Evolutionary conservation across 2,113 vertebrate genomes (phyloP).

Genomic region (Notothenia rossii): DNA sequence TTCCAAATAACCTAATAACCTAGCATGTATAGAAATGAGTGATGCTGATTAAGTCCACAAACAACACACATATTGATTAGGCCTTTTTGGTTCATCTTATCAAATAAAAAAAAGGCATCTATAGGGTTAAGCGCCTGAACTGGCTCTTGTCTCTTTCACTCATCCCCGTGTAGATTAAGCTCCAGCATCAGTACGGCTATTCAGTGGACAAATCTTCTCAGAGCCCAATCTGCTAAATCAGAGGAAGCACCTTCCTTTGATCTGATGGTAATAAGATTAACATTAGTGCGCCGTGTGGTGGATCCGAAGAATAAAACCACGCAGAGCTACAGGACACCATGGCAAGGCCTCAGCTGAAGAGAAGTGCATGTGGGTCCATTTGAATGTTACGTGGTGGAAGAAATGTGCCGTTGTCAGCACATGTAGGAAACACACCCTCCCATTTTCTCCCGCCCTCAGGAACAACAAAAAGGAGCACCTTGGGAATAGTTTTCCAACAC

Average conservation of each 20-base stretch:
- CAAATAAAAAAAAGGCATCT: slow-evolving; percentile 11
- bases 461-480: slow-evolving; percentile 16
- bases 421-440: slow-evolving; percentile 45
- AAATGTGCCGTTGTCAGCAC: slow-evolving; percentile 40
- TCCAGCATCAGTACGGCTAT: neutral
- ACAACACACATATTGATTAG: neutral
- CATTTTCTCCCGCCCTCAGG: slow-evolving; percentile 40
- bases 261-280: slow-evolving; percentile 61
- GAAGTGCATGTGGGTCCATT: slow-evolving; percentile 2
- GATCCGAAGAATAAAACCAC: neutral
- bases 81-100: neutral
- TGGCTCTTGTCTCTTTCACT: slow-evolving; percentile 51
- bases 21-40: neutral
- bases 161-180: slow-evolving; percentile 43
- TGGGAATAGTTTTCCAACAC: neutral
- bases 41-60: too few relatives aligned
- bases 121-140: slow-evolving; percentile 4
- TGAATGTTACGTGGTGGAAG: slow-evolving; percentile 1
- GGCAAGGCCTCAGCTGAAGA: neutral
- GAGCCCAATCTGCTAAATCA: slow-evolving; percentile 63
- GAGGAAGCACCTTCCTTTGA: slow-evolving; percentile 43
- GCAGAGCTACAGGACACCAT: neutral
- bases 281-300: neutral
- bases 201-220: slow-evolving; percentile 57
- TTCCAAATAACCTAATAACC: neutral